phyloP scores from a whole-genome alignment of 2,797 vertebrate species.

The Gymnoscopelus microlampas region DNA sequence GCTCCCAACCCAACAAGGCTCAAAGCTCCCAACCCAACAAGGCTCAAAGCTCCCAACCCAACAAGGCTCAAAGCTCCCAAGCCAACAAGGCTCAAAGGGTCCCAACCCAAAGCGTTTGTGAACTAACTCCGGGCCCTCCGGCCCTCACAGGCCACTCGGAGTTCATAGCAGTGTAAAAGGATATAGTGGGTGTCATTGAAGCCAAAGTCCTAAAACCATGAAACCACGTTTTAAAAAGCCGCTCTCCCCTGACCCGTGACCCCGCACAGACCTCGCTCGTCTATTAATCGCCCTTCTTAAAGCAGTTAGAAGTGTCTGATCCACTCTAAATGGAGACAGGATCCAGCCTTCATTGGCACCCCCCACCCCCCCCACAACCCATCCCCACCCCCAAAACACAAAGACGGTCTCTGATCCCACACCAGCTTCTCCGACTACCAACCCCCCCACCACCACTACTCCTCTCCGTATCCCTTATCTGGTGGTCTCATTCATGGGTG shows the following conservation, averaged over 20 bases:
- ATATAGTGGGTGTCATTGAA: constrained; percentile 71
- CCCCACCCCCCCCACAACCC: too few relatives aligned
- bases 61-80: background rate
- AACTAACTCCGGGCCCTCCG: constrained; percentile 47
- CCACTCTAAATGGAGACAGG: constrained; percentile 82
- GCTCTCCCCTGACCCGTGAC: constrained; percentile 73
- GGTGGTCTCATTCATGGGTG: constrained; percentile 82
- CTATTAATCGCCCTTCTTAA: constrained; percentile 82
- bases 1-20: constrained; percentile 5
- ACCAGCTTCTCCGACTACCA: constrained; percentile 36
- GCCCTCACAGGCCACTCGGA: constrained; percentile 62
- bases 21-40: too few relatives aligned
- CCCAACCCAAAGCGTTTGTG: constrained; percentile 56
- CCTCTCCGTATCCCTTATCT: constrained; percentile 61
- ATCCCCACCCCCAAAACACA: constrained; percentile 64
- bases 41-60: too few relatives aligned
- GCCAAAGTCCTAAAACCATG: constrained; percentile 72
- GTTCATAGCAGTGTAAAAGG: constrained; percentile 76
- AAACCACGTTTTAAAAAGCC: constrained; percentile 76
- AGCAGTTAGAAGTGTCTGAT: constrained; percentile 80
- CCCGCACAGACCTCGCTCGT: constrained; percentile 68
- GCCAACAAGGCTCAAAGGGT: constrained; percentile 34
- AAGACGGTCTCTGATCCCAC: constrained; percentile 79
- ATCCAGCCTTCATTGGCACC: constrained; percentile 56
- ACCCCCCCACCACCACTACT: constrained; percentile 41